Evolutionary conservation across 2,888 invertebrate genomes (phyloP).

Genomic region (Trichopoda pennipes): DNA sequence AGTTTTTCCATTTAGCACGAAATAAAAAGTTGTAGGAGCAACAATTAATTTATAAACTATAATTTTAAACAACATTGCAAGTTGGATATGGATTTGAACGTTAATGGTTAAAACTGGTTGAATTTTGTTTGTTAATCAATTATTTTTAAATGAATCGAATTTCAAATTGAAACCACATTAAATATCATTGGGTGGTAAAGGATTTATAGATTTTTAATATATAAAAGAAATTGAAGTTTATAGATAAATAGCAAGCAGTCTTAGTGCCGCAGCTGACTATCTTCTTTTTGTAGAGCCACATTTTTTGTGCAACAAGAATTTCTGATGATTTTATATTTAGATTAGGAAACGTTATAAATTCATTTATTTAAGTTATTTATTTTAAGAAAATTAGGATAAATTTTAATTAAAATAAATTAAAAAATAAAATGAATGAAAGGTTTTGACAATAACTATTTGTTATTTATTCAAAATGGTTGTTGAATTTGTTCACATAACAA

Average conservation of each 20-base stretch:
- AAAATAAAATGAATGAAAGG: too few relatives aligned
- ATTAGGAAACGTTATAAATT: slow-evolving; percentile 8
- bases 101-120: slow-evolving; percentile 44
- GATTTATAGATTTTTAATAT: slow-evolving; percentile 45
- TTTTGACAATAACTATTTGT: too few relatives aligned
- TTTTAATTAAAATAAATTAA: too few relatives aligned
- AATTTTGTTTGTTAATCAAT: slow-evolving; percentile 37
- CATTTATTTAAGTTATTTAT: not conserved
- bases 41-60: not conserved
- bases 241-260: not conserved
- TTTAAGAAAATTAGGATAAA: too few relatives aligned
- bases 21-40: too few relatives aligned
- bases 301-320: slow-evolving; percentile 1
- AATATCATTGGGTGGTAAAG: slow-evolving; percentile 58
- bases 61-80: not conserved
- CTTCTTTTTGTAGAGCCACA: slow-evolving; percentile 4
- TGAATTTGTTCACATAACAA: too few relatives aligned
- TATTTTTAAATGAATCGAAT: slow-evolving; percentile 55
- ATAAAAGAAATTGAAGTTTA: slow-evolving; percentile 24
- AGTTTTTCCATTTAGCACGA: too few relatives aligned
- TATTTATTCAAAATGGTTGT: too few relatives aligned
- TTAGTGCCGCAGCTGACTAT: not conserved
- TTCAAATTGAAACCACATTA: slow-evolving; percentile 56
- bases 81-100: slow-evolving; percentile 10
- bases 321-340: slow-evolving; percentile 20